Base-by-base conservation (phyloP, 1,140 invertebrate species). In the Spodoptera litura region DNA sequence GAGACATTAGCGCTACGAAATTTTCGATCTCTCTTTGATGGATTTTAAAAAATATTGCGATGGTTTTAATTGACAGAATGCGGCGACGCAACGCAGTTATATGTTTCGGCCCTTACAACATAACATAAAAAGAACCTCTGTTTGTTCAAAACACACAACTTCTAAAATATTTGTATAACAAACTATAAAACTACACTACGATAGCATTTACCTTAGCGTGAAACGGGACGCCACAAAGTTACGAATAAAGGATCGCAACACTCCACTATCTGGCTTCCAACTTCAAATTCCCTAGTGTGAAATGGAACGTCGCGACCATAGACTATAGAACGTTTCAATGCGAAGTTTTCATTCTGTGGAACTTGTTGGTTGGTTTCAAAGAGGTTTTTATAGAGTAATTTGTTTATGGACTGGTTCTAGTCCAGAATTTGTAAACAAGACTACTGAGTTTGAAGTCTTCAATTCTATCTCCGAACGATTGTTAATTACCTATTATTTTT, bases 231-330 rank as follows among this genome's bases (percentile, higher is more conserved):
- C 61, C 38, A 20, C 38, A 68, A 68, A 68, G 44, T 68, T 68
- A 66, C 62, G 62, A 52, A 66, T 66, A 66, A 66, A 51, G 62
- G 64, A 68, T 51, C 64, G 64, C 64, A 68, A 68, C 49, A 68
- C 64, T 68, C 11, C 49, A 27, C 64, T 52, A 68, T 68, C 64
- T 68, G 44, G 64, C 49, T 68, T 68, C 61, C 64, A 68, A 68
- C 20, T 68, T 68, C 12, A 68, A 68, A 68, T 68, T 52, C 20
- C 64, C 49, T 31, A 9, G 64, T 49, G 64, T 68, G 49, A 52
- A 68, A 52, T 52, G 49, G 15, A 68, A 68, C 64, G 64, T 52
- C 49, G 64, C 44, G 8, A 20, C n/a, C 64, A 68, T 68, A 68
- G 64, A 68, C 64, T 68, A 66, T 66, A 52, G 62, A 51, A 51